Evolutionary conservation across 2,888 invertebrate species (phyloP), one percentile per base, ranked within the genome.

Genomic region (Diplazon laetatorius): DNA sequence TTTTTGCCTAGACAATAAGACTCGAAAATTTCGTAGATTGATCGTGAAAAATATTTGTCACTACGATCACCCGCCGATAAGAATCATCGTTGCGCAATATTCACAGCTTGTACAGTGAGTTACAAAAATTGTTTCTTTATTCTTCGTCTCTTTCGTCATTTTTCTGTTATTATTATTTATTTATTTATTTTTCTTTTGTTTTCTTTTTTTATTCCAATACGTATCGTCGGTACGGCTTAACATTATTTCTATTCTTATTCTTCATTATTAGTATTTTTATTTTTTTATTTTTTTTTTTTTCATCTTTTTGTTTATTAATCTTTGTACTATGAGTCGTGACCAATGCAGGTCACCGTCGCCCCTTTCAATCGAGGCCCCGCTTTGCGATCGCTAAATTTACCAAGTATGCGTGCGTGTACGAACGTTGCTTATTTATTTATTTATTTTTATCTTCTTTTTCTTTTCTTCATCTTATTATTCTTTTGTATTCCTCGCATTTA

Each of bases 271-370:
- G n/a, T 44, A 42, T 48, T 60, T 66, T 62, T 62, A 72, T 62
- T 63, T 18, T 71, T 77, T 69, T 70, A 48, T 74, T 65, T 68
- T 60, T 6, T 30, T 30, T 62, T 65, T 20, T 71, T 78, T 70
- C 66, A 42, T 74, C 59, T 62, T 60, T 66, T 70, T 62, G 73
- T 77, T 77, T 73, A 62, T 80, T 73, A 76, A 76, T 82, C 82
- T 91, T 91, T 91, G 91, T 91, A 91, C 91, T 91, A 90, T 90
- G 85, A 88, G 84, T 85, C 88, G 84, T 87, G 87, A 87, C 82
- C 75, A 63, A 63, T 70, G 48, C 63, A 68, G 75, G 69, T 84
- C 82, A 80, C 81, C 81, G 68, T 78, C 82, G 81, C 83, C 84
- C 85, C 84, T 83, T 59, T n/a, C n/a, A 80, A 82, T 87, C 87